Conservation (phyloP, 1,140 invertebrate species). For the Cecropterus lyciades region DNA sequence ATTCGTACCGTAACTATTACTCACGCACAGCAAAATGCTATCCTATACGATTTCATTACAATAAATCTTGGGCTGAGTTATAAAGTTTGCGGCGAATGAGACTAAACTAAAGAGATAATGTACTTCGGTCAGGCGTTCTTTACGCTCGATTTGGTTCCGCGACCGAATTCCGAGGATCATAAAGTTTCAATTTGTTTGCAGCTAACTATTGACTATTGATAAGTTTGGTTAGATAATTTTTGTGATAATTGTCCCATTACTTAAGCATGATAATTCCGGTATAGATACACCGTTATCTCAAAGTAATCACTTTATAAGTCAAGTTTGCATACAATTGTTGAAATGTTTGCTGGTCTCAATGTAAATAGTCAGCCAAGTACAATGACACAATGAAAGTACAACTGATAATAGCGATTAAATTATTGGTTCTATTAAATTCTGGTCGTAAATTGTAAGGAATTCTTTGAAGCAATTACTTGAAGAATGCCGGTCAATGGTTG, state of each 20-base stretch:
- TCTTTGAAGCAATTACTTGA: conserved; percentile 29
- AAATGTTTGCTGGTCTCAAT: conserved; percentile 19
- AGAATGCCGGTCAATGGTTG: conserved; percentile 21
- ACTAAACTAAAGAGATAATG: conserved; percentile 72
- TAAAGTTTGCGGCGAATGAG: conserved; percentile 68
- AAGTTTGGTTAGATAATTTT: conserved; percentile 55
- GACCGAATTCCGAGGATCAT: conserved; percentile 39
- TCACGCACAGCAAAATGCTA: conserved; percentile 69
- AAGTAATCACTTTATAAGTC: conserved; percentile 11
- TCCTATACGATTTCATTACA: conserved; percentile 75
- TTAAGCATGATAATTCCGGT: conserved; percentile 54
- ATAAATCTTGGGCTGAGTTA: conserved; percentile 70
- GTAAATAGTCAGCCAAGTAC: conserved; percentile 13
- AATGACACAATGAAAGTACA: too few relatives aligned
- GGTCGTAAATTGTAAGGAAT: conserved; percentile 28
- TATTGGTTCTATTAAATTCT: conserved; percentile 34
- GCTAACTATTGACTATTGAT: conserved; percentile 42
- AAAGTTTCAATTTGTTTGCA: conserved; percentile 31
- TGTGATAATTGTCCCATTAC: conserved; percentile 64
- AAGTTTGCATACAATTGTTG: conserved; percentile 14
- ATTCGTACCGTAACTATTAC: conserved; percentile 56
- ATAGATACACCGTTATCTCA: conserved; percentile 13
- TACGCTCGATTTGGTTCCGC: conserved; percentile 44
- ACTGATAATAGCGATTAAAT: conserved; percentile 23
- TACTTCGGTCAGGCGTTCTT: conserved; percentile 66